Evolutionary conservation across 1,140 invertebrate genomes (phyloP).

Genomic region (Neotoxoptera formosana): DNA sequence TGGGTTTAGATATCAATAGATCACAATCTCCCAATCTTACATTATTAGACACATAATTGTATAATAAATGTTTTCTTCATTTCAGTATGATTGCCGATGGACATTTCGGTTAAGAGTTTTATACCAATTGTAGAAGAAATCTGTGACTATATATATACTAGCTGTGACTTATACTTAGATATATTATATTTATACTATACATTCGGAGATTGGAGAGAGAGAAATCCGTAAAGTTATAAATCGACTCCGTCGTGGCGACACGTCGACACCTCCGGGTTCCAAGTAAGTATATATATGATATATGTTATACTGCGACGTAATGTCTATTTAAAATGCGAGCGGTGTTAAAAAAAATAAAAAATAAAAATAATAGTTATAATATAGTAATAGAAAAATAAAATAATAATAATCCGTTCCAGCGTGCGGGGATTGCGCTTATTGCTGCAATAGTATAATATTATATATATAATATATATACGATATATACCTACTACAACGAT

Average conservation of each 20-base stretch:
- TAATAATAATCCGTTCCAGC: conserved; percentile 7
- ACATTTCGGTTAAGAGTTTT: not conserved
- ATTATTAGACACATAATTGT: not conserved
- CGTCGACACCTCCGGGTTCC: not conserved
- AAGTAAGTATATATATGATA: too few species aligned
- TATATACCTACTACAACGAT: not conserved
- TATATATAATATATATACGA: not conserved
- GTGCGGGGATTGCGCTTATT: not conserved
- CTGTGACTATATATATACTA: not conserved
- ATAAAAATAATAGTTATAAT: conserved; percentile 12
- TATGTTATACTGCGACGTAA: not conserved
- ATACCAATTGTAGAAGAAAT: not conserved
- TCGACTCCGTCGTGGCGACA: too few species aligned
- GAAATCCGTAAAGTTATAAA: conserved; percentile 9
- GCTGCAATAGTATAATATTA: not conserved
- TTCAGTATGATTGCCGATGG: not conserved
- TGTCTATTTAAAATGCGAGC: conserved; percentile 3
- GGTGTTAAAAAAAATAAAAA: not conserved
- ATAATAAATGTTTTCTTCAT: not conserved
- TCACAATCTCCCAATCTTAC: not conserved
- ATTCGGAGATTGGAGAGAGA: not conserved
- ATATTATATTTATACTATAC: not conserved
- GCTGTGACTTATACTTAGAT: not conserved
- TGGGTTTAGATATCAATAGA: not conserved
- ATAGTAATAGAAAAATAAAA: not conserved